Conservation (phyloP, 2,888 invertebrate species). For the Orthosia incerta region DNA sequence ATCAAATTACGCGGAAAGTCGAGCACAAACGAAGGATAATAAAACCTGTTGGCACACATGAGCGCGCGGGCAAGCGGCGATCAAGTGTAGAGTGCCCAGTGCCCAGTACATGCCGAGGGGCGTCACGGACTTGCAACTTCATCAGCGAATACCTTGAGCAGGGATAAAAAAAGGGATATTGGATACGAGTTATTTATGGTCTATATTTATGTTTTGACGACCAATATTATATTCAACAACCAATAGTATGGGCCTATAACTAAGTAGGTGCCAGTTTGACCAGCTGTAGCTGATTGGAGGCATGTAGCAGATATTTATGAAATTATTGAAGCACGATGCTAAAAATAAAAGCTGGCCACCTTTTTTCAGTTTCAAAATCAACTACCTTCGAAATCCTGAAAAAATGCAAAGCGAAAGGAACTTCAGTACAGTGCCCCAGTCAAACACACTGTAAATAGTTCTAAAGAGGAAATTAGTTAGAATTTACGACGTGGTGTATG, state of each 20-base stretch:
- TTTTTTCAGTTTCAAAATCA: background rate
- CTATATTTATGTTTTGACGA: background rate
- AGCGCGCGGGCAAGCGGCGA: conserved; percentile 60
- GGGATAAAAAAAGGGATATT: background rate
- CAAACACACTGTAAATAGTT: background rate
- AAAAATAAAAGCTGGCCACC: background rate
- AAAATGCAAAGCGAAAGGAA: background rate
- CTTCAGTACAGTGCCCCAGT: background rate
- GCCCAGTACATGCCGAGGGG: conserved; percentile 56
- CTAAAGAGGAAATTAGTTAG: conserved; percentile 3
- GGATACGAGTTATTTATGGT: background rate
- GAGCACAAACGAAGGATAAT: conserved; percentile 59
- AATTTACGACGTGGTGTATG: conserved; percentile 33
- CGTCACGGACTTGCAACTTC: conserved; percentile 66
- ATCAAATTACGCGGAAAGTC: conserved; percentile 42
- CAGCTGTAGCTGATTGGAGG: too few species aligned
- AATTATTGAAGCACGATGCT: background rate
- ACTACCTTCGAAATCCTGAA: background rate
- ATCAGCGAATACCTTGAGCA: conserved; percentile 33
- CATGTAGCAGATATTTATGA: background rate
- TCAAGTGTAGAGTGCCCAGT: conserved; percentile 51
- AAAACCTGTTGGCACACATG: conserved; percentile 70
- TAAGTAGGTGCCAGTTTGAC: too few species aligned
- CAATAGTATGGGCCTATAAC: background rate
- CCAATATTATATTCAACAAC: background rate